Evolutionary conservation across 2,888 invertebrate genomes (phyloP).

Genomic region (Chrysodeixis includens): DNA sequence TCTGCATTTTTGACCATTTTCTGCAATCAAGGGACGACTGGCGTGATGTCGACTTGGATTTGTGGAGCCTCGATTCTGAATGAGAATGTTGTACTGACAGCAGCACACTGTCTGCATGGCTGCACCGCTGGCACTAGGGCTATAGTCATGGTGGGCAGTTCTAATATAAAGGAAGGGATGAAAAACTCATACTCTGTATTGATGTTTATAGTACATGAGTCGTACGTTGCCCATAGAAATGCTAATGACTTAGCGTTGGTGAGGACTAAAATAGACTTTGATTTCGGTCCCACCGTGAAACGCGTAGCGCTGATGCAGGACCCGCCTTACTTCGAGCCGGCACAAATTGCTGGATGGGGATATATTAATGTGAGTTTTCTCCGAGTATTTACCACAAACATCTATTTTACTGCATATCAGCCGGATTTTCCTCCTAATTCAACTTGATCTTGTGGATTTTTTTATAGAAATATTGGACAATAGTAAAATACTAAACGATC

Average conservation of each 20-base stretch:
- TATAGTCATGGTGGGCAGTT: constrained; percentile 40
- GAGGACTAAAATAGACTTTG: constrained; percentile 19
- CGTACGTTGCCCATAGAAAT: accelerated
- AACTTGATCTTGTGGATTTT: too few relatives aligned
- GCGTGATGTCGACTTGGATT: constrained; percentile 12
- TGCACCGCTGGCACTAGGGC: not conserved
- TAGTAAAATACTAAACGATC: too few relatives aligned
- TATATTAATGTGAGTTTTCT: constrained; percentile 47
- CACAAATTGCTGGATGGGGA: constrained; percentile 62
- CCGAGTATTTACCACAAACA: too few relatives aligned
- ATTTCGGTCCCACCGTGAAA: constrained; percentile 31
- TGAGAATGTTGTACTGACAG: constrained; percentile 61
- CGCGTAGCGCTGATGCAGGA: constrained; percentile 50
- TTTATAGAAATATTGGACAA: too few relatives aligned
- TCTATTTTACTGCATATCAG: too few relatives aligned
- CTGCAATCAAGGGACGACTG: constrained; percentile 10
- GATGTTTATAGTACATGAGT: constrained; percentile 33
- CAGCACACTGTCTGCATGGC: constrained; percentile 61
- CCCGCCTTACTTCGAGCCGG: constrained; percentile 40
- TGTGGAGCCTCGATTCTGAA: constrained; percentile 70
- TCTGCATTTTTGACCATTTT: constrained; percentile 48
- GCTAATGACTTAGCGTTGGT: constrained; percentile 55
- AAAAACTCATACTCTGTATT: not conserved
- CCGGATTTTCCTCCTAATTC: too few relatives aligned
- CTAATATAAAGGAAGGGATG: constrained; percentile 19